Evolutionary conservation across 1,140 invertebrate species (phyloP), one percentile per base, ranked within the genome.

Genomic region (silkworm (Bombyx mori)): DNA sequence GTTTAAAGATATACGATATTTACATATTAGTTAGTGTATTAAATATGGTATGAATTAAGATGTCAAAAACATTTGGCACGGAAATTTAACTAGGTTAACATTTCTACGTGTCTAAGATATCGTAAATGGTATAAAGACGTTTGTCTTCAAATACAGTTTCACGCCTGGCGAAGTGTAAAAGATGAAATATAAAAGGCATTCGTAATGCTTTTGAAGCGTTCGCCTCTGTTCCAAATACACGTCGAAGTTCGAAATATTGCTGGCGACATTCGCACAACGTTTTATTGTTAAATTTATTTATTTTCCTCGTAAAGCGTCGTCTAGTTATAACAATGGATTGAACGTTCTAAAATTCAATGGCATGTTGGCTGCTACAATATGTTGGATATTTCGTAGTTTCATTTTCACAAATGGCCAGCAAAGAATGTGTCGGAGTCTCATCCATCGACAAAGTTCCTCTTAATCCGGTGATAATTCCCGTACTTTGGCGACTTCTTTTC

Each of bases 401-500:
- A 9, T 57, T 49, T 7, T 49, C 59, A 35, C 45, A 60, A 18
- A 56, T 63, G 6, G 58, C 54, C 8, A 73, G 52, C 22, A 60
- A 48, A 8, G 55, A 46, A 8, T 68, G 12, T 53, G 62, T 54
- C 7, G 46, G 45, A 7, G 58, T 54, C 51, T 71, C 62, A 46
- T 70, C 62, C n/a, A 18, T n/a, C 0, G 57, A 9, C 26, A 73
- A 7, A n/a, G 65, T 58, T 42, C 49, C 54, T 12, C 80, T 62
- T 9, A 86, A 57, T 1, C 62, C 63, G 1, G 62, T 69, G 42
- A 86, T 65, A 42, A 82, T 56, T 2, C 56, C 50, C 26, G 61
- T 73, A 50, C 69, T 70, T 42, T 77, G 60, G 44, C 65, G 57
- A 59, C 76, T 77, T 52, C 62, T 73, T 56, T 71, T 66, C 9